Evolutionary conservation across 1,140 invertebrate genomes (phyloP).

Genomic region (Drosophila dunni): DNA sequence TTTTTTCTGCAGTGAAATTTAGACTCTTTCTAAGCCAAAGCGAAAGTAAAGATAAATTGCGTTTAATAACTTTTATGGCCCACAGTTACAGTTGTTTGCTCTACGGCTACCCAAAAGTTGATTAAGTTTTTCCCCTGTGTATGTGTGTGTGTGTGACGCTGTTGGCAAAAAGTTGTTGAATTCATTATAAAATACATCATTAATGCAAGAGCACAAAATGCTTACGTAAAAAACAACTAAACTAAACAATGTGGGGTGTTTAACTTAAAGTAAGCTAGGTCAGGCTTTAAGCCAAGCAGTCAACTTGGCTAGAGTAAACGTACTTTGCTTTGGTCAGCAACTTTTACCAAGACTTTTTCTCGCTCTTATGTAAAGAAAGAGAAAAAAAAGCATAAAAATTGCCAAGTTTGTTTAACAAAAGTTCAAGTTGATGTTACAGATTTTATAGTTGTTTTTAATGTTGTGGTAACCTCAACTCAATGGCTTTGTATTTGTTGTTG

Average conservation of each 20-base stretch:
- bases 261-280: slow-evolving; percentile 56
- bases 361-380: slow-evolving; percentile 27
- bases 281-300: slow-evolving; percentile 52
- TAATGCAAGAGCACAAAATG: slow-evolving; percentile 3
- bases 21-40: slow-evolving; percentile 3
- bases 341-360: not conserved
- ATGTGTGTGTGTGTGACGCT: no score
- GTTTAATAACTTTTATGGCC: slow-evolving; percentile 14
- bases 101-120: slow-evolving; percentile 5
- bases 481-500: slow-evolving; percentile 17
- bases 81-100: not conserved
- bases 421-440: slow-evolving; percentile 46
- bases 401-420: slow-evolving; percentile 62
- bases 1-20: slow-evolving; percentile 7
- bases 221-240: slow-evolving; percentile 24
- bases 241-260: slow-evolving; percentile 5
- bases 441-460: slow-evolving; percentile 35
- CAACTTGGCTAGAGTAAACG: slow-evolving; percentile 47
- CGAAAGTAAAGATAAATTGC: slow-evolving; percentile 18
- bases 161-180: slow-evolving; percentile 5
- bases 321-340: slow-evolving; percentile 23
- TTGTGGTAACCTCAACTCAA: slow-evolving; percentile 27
- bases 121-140: slow-evolving; percentile 4
- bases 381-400: slow-evolving; percentile 12
- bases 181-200: slow-evolving; percentile 31